Conservation (phyloP, 1,140 invertebrate genomes). For the Aphis craccivora region DNA sequence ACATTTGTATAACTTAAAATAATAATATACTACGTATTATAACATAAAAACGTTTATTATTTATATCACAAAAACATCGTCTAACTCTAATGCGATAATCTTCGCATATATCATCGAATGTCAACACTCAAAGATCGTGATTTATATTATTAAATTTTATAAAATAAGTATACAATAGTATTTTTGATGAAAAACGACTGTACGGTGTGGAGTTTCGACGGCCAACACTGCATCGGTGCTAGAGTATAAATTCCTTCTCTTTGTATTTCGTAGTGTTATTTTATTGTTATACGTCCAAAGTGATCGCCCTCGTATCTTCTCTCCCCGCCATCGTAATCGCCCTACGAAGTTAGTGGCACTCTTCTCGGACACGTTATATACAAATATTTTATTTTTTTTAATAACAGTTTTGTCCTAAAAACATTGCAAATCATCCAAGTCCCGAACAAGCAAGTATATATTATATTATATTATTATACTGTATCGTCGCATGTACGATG, state of each 20-base stretch:
- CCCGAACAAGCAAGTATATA: not conserved
- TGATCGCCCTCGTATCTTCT: not conserved
- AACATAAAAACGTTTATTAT: not conserved
- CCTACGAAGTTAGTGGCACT: not conserved
- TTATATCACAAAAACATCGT: not conserved
- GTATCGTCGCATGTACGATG: not conserved
- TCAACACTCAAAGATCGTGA: not conserved
- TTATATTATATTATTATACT: not conserved
- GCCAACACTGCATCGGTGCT: not conserved
- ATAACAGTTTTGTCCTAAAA: not conserved
- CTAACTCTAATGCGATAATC: not conserved
- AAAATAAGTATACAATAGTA: not conserved
- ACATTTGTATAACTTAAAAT: not conserved
- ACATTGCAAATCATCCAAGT: conserved; percentile 27
- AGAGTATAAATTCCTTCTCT: not conserved
- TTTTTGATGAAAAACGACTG: not conserved
- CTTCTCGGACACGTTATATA: not conserved
- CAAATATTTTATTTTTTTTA: not conserved
- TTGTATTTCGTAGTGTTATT: not conserved
- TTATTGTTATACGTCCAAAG: not conserved
- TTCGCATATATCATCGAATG: not conserved
- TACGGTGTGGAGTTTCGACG: not conserved
- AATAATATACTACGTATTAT: not conserved
- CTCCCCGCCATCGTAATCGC: not conserved
- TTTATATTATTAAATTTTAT: not conserved